Base-by-base conservation (phyloP, 2,113 vertebrate species). In the Pseudorectes ferrugineus region DNA sequence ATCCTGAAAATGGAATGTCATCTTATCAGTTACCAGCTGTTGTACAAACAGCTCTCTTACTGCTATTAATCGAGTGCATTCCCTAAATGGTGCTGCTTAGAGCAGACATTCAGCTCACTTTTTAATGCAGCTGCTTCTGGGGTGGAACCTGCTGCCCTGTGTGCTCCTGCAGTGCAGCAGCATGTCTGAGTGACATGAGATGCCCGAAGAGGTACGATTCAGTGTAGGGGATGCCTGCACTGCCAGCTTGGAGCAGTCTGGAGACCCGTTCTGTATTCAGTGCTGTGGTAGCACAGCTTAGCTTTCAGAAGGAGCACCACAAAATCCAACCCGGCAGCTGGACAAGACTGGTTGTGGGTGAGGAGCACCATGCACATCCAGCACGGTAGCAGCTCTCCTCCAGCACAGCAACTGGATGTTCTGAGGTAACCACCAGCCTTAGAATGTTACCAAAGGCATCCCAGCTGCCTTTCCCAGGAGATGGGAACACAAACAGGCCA, bases 31-130 rank as follows among this genome's bases (percentile, higher is more conserved):
- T 9, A n/a, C 20, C 45, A 71, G 4, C 36, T 36, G 6, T 46
- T 49, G 24, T 35, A 59, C 46, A 79, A 81, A 70, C 36, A 58
- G 1, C 9, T 66, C 62, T 90, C 46, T 77, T 49, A 40, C 31
- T 83, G 49, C 42, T 18, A 10, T 6, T 13, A 18, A 0, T 24
- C 0, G 0, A 77, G 24, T 31, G 4, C 22, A 26, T 62, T 75
- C n/a, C 45, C 46, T 59, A 54, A 77, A 14, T 16, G 18, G 20
- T 40, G 46, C 12, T 46, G 18, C 55, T 66, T 40, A n/a, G 65
- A 74, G 61, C 28, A 78, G 65, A 16, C 13, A 15, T 79, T 73
- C 87, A 76, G 11, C 15, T 88, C 49, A 65, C 42, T 19, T 79
- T 63, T 70, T 52, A 86, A 59, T 51, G 73, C 57, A 66, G 35